Base-by-base conservation (phyloP, 1,140 invertebrate genomes). In the Drosophila nebulosa region DNA sequence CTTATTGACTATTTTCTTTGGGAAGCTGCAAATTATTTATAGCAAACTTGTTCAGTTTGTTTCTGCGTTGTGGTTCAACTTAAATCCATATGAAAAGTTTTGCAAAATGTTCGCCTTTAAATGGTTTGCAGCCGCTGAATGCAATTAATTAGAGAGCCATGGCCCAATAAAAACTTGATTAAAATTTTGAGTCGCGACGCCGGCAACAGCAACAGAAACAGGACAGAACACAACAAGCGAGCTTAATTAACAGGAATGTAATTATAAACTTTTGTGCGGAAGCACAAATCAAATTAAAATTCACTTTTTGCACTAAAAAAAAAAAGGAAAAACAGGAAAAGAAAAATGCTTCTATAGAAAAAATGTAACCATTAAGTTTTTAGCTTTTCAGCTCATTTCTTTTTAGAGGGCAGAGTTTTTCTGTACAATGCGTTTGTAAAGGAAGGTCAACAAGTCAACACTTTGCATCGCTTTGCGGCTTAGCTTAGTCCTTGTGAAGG, bases 201-300 rank as follows among this genome's bases (percentile, higher is more conserved):
- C 55, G 56, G 57, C 59, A 50, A 14, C 50, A 46, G 57, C 59
- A 50, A 14, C 50, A 46, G 26, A 69, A 57, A 18, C 46, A 46
- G 53, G 58, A 39, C 46, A 4, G 7, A n/a, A 16, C 12, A 57
- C 53, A 74, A 74, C 71, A 90, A 90, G 78, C 59, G 68, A 62
- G 70, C 52, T 74, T 88, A 90, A 90, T 80, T 75, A 90, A 84
- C 79, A 63, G 88, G 79, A 90, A 90, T 90, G 85, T 70, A 90
- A 90, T 90, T 90, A 90, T 64, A 55, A 90, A 80, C 69, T 84
- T 88, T 69, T 64, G 22, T 58, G 39, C 4, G 32, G 12, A 55
- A 55, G 1, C 10, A 4, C 4, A 61, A 56, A 57, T 62, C 58
- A 69, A 22, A 32, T 50, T n/a, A 50, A 24, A 46, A 22, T 53